Evolutionary conservation across 2,797 vertebrate genomes (phyloP), one percentile per base, ranked within the genome.

Genomic region (Paramormyrops hopkinsi): DNA sequence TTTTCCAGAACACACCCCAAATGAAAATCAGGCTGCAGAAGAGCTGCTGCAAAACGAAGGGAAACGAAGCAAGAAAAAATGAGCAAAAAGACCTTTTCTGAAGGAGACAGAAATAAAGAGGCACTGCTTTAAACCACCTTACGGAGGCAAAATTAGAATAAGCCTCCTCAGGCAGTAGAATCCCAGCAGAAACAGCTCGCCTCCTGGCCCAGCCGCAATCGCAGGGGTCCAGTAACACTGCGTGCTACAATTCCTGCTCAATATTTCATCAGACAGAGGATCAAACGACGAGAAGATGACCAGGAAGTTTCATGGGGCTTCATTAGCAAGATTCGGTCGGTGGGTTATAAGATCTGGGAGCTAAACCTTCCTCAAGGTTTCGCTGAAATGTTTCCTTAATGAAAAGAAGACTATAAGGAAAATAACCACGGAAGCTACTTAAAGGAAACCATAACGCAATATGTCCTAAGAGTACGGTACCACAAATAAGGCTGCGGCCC

Each of bases 191-290:
- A 48, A 41, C 33, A 11, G 33, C 25, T 22, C 22, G 2, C 8
- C 37, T 82, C 88, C 88, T 8, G 19, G 25, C 25, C 25, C 9
- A 65, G 8, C 25, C 62, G 22, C 62, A 1, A n/a, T 65, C 29
- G 69, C 88, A 12, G 48, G 56, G 46, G 22, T 59, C 46, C 54
- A 17, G 54, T 7, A 48, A n/a, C 11, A 3, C 53, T 2, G 62
- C 25, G 2, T 54, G 50, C 29, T 17, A 25, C 59, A 86, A 25
- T 89, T 87, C 79, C 29, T 85, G 82, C 62, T 89, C 89, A 76
- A 86, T 89, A 73, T 86, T 86, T 89, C 56, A 86, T 86, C 84
- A 89, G 44, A 86, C 51, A 11, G 54, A 53, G 69, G 83, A 86
- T 89, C 89, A 44, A 73, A 89, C 41, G 79, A 29, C 0, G 11